Base-by-base conservation (phyloP, 2,797 vertebrate genomes). In the Microctenopoma steveboyesi region DNA sequence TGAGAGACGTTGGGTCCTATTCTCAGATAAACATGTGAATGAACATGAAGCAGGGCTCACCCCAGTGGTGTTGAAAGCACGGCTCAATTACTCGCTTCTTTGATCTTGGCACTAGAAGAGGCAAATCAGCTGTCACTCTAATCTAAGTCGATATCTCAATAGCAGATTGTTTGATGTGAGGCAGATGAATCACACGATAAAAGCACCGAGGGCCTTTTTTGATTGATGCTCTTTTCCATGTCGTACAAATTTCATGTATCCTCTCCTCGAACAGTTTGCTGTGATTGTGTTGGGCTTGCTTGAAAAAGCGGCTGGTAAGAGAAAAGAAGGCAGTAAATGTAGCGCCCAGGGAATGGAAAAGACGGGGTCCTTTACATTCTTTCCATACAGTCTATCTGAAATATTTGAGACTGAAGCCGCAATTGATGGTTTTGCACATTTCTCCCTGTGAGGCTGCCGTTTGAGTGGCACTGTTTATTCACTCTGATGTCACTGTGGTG, bases 381-480 rank as follows among this genome's bases (percentile, higher is more conserved):
- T 94, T 94, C 92, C 93, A 91, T 92, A 88, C 71, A 83, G 86
- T 78, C 83, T 77, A 91, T 91, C 72, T 82, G 56, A 91, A 92
- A 89, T 92, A 92, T 92, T 91, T 88, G 68, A 84, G 83, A 90
- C 76, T 82, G 53, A 87, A 93, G 90, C 92, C 92, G 91, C 88
- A 93, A 93, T 92, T 93, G 90, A 88, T 86, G 92, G 91, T 88
- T 92, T 57, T 76, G 88, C 83, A 91, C 89, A 79, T 87, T 91
- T 90, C 81, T 82, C 59, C 76, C 76, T 79, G 80, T 84, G 82
- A 88, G 83, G 84, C 81, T 81, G 76, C 8, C 16, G 55, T 81
- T 68, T 76, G 81, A 87, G 82, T 69, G 79, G 77, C 0, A 73
- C 85, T 87, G 74, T 86, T 77, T 51, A 64, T 83, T 81, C 76